phyloP scores from a whole-genome alignment of 2,888 invertebrate species.

The Drosophila cognata region DNA sequence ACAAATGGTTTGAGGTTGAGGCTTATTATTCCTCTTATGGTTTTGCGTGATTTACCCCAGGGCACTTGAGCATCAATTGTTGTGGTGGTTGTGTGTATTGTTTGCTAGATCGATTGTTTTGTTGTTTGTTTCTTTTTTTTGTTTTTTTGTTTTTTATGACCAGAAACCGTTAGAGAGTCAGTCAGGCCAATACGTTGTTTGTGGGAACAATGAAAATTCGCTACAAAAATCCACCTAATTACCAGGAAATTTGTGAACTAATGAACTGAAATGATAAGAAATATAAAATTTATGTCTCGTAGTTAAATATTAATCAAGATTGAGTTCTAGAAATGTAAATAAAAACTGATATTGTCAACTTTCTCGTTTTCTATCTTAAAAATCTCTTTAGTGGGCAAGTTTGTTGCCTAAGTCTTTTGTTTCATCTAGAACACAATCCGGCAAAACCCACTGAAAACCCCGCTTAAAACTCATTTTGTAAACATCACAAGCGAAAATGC shows the following conservation, averaged over 20 bases:
- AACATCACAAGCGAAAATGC: conserved; percentile 56
- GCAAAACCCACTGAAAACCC: conserved; percentile 36
- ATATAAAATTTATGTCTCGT: conserved; percentile 9
- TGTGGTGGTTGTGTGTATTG: conserved; percentile 59
- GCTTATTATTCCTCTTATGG: conserved; percentile 62
- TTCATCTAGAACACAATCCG: conserved; percentile 1
- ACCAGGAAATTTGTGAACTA: conserved; percentile 57
- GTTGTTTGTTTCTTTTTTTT: conserved; percentile 28
- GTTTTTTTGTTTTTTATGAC: conserved; percentile 54
- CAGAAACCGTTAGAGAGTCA: conserved; percentile 63
- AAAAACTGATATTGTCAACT: conserved; percentile 4
- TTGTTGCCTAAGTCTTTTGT: conserved; percentile 69
- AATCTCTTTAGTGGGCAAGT: conserved; percentile 24
- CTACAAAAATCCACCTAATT: conserved; percentile 61
- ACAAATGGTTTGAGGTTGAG: conserved; percentile 70
- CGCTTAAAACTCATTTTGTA: conserved; percentile 59
- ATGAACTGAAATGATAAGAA: conserved; percentile 44
- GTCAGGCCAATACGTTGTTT: conserved; percentile 19
- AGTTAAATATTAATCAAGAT: conserved; percentile 9
- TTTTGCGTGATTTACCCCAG: conserved; percentile 73
- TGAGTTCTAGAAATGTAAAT: conserved; percentile 1
- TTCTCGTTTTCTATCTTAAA: background rate
- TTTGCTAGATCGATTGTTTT: conserved; percentile 48
- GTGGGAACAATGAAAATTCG: conserved; percentile 63
- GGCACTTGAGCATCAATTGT: conserved; percentile 71